These are phyloP conservation scores for Cyclophora albipunctata DNA, from an alignment of 2,888 invertebrate genomes.

Conservation along the genomic window DNA sequence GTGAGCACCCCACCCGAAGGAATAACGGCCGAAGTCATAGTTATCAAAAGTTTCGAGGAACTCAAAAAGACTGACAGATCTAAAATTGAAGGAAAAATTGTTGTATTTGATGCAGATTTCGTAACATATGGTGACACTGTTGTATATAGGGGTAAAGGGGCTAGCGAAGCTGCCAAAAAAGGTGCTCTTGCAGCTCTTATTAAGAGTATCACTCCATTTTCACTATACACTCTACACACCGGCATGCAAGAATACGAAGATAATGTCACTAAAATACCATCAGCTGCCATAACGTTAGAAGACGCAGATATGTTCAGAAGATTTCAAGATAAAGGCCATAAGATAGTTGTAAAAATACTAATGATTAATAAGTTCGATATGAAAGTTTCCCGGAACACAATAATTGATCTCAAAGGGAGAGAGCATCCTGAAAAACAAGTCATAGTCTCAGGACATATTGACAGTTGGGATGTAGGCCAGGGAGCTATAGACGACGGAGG, in stretches of 20 bases:
- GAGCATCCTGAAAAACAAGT: constrained; percentile 71
- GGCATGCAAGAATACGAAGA: constrained; percentile 78
- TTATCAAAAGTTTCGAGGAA: constrained; percentile 81
- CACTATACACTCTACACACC: constrained; percentile 84
- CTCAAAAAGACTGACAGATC: constrained; percentile 61
- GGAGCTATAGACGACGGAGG: constrained; percentile 94
- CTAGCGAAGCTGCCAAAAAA: constrained; percentile 79
- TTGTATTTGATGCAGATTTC: constrained; percentile 82
- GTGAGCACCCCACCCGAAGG: constrained; percentile 80
- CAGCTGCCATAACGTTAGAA: constrained; percentile 83
- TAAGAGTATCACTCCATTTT: constrained; percentile 83
- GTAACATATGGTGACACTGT: constrained; percentile 79
- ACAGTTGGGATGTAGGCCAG: constrained; percentile 92
- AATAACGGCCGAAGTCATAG: constrained; percentile 81
- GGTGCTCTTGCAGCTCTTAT: constrained; percentile 84
- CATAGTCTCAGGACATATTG: constrained; percentile 87
- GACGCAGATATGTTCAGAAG: constrained; percentile 83
- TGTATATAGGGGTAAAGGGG: constrained; percentile 78
- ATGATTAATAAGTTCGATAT: constrained; percentile 77
- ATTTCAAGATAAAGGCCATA: constrained; percentile 70
- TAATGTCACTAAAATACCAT: constrained; percentile 79
- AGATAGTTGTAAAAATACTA: constrained; percentile 62
- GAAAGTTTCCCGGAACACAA: constrained; percentile 80
- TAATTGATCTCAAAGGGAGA: constrained; percentile 79
- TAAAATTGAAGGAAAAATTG: constrained; percentile 81